Evolutionary conservation across 2,888 invertebrate species (phyloP), one percentile per base, ranked within the genome.

Genomic region (Brachyopa scutellaris): DNA sequence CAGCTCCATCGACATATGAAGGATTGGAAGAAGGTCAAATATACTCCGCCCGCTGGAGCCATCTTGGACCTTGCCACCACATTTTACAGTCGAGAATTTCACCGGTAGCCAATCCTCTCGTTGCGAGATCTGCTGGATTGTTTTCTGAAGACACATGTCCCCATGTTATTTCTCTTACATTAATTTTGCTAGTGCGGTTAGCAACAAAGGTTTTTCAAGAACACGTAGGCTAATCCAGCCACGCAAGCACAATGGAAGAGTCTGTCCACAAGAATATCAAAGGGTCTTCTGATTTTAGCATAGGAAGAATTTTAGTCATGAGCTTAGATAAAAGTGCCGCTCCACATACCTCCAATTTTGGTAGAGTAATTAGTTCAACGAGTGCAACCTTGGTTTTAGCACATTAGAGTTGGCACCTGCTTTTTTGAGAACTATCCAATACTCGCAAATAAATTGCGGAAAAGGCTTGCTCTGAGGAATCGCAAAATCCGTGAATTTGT

Each of bases 91-190:
- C 21, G 7, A 55, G 2, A 15, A 69, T 21, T 4, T 69, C 78
- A 6, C 49, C n/a, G 3, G 77, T 45, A 36, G 21, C 33, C 31
- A 80, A n/a, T 3, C 84, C 74, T 29, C 78, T 51, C 7, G 69
- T 76, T n/a, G 73, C 76, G 2, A 82, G 19, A 61, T 85, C 79
- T 1, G 77, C 79, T 1, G 83, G 72, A 64, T 84, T 84, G 0
- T 53, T 11, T 5, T 69, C 38, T 0, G 84, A 78, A 0, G 31
- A 17, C 1, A 84, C 82, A 31, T 84, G 79, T 15, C 19, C 15
- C 74, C 84, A 83, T 8, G 62, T 9, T 0, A 13, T n/a, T 2
- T 19, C 13, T 21, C 49, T 17, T 1, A 57, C 17, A 9, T 47
- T 29, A 3, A 84, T 76, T 38, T 84, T 53, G 2, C 70, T 47